phyloP scores from a whole-genome alignment of 2,113 vertebrate genomes.

The Trematomus loennbergii region DNA sequence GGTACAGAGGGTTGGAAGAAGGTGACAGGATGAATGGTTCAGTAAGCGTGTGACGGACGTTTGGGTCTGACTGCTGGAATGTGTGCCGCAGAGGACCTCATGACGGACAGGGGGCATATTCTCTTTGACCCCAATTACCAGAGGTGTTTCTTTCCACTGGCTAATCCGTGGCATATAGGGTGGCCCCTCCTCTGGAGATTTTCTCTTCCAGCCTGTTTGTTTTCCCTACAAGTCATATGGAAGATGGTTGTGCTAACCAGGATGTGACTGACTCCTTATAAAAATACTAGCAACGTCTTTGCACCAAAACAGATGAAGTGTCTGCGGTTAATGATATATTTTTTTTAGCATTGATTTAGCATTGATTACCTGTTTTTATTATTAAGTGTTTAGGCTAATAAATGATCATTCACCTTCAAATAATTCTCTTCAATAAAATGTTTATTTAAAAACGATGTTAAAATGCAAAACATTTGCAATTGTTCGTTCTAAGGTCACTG shows the following conservation, averaged over 20 bases:
- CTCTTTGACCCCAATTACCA: slow-evolving; percentile 81
- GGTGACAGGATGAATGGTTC: slow-evolving; percentile 47
- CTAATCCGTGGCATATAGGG: slow-evolving; percentile 71
- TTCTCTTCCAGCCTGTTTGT: slow-evolving; percentile 37
- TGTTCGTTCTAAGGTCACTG: too few relatives aligned
- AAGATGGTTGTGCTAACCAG: slow-evolving; percentile 31
- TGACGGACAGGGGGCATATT: slow-evolving; percentile 75
- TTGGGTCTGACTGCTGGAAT: slow-evolving; percentile 51
- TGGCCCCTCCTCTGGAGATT: slow-evolving; percentile 56
- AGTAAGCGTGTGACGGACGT: slow-evolving; percentile 62
- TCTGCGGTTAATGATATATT: not conserved
- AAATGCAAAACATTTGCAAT: too few relatives aligned
- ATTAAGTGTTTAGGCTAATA: too few relatives aligned
- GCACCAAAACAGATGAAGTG: too few relatives aligned
- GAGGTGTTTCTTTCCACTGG: slow-evolving; percentile 75
- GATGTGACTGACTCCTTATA: slow-evolving; percentile 26
- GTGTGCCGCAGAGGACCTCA: slow-evolving; percentile 50
- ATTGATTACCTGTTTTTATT: too few relatives aligned
- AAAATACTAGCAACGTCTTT: not conserved
- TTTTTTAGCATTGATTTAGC: too few relatives aligned
- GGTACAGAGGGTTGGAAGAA: slow-evolving; percentile 18
- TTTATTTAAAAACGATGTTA: too few relatives aligned
- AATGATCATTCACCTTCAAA: too few relatives aligned
- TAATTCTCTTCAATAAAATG: too few relatives aligned
- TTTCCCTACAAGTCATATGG: slow-evolving; percentile 22